phyloP scores from a whole-genome alignment of 2,113 vertebrate genomes.

The Xenus cinereus region DNA sequence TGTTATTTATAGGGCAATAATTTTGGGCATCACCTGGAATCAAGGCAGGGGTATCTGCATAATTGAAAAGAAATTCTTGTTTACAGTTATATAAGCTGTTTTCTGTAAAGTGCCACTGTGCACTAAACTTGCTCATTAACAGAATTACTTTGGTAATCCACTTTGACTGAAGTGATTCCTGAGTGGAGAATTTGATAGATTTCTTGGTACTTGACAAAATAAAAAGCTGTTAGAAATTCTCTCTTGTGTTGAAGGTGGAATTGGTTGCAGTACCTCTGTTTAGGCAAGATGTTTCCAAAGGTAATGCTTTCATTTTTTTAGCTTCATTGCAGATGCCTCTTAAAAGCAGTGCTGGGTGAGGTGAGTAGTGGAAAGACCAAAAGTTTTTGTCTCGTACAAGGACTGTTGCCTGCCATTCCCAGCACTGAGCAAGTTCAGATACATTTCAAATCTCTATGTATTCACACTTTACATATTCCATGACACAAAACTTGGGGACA shows the following conservation, averaged over 20 bases:
- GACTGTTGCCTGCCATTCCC: background rate
- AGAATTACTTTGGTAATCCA: background rate
- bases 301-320: background rate
- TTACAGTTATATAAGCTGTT: background rate
- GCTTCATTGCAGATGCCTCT: background rate
- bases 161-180: background rate
- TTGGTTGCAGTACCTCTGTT: background rate
- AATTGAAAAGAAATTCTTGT: background rate
- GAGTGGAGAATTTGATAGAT: background rate
- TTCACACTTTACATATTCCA: background rate
- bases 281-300: background rate
- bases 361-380: background rate
- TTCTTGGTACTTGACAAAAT: background rate
- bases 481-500: background rate
- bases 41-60: background rate
- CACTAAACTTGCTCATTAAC: background rate
- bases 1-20: background rate
- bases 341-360: background rate
- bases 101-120: background rate
- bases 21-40: background rate
- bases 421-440: background rate
- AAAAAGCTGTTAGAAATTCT: background rate
- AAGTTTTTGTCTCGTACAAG: fast-evolving
- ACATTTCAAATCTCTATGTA: background rate
- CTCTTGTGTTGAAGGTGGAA: background rate